A percentile compares a stretch with the other conserved stretches of the same genome.
Conservation (phyloP, 2,888 invertebrate species). For the Mactromeris polynyma region DNA sequence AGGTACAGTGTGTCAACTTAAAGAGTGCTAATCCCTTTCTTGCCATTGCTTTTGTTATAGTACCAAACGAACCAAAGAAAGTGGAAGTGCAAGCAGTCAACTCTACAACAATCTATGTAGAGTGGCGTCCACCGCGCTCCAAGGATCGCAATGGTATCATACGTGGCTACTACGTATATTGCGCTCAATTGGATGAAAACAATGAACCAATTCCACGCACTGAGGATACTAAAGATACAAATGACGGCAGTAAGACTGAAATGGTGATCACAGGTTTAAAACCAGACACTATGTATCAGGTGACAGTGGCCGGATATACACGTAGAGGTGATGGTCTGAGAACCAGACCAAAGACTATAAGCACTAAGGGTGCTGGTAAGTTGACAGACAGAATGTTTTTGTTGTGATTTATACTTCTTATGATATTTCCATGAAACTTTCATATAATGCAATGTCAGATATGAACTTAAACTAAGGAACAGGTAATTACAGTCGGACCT, state of each 20-base stretch:
- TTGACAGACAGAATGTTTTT: too few species aligned
- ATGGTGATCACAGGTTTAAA: constrained; percentile 95
- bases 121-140: constrained; percentile 97
- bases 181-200: constrained; percentile 76
- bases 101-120: constrained; percentile 97
- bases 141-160: constrained; percentile 98
- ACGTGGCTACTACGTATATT: constrained; percentile 95
- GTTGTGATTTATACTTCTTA: too few species aligned
- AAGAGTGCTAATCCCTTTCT: neutral
- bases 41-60: constrained; percentile 89
- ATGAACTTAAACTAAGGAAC: too few species aligned
- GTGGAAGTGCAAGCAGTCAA: constrained; percentile 96
- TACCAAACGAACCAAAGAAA: constrained; percentile 98
- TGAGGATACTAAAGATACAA: constrained; percentile 92
- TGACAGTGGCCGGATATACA: constrained; percentile 97
- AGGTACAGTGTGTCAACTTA: neutral
- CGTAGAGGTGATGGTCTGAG: constrained; percentile 98
- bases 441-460: too few species aligned
- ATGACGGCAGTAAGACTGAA: constrained; percentile 92
- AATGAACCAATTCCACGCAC: constrained; percentile 70
- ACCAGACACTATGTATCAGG: constrained; percentile 96
- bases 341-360: constrained; percentile 94
- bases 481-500: too few species aligned
- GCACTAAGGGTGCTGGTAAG: constrained; percentile 89
- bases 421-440: too few species aligned